These are phyloP conservation scores for Melanotaenia parkinsoni DNA, from an alignment of 2,797 vertebrate species.

Conservation along the genomic window DNA sequence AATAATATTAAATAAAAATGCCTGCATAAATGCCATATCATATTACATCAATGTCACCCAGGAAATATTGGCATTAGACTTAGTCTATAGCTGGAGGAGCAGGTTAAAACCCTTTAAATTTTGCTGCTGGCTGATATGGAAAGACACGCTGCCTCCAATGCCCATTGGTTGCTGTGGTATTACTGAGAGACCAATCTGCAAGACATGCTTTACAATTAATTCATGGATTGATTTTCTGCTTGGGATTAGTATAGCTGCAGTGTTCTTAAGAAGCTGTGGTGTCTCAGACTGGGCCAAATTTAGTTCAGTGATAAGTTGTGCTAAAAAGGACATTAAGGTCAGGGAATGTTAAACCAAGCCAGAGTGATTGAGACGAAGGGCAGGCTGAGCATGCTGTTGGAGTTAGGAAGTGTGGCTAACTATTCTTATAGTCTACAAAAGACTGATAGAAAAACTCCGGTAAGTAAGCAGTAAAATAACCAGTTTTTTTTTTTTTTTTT, in stretches of 20 bases:
- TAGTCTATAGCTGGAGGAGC: constrained; percentile 22
- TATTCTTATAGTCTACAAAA: constrained; percentile 3
- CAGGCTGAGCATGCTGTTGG: constrained; percentile 25
- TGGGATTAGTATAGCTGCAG: constrained; percentile 61
- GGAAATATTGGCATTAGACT: constrained; percentile 24
- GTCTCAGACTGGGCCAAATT: constrained; percentile 49
- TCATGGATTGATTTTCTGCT: constrained; percentile 74
- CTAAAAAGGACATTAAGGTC: constrained; percentile 59
- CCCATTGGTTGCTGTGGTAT: constrained; percentile 36
- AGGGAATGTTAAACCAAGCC: constrained; percentile 41
- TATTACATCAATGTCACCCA: constrained; percentile 16
- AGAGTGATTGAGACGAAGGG: constrained; percentile 28
- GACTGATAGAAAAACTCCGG: constrained; percentile 9
- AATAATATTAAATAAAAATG: not conserved
- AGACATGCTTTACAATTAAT: constrained; percentile 73
- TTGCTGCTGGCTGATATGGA: constrained; percentile 49
- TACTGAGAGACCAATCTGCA: constrained; percentile 65
- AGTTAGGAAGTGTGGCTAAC: constrained; percentile 1
- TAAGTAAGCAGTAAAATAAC: not conserved
- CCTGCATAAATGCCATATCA: not conserved
- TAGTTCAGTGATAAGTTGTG: constrained; percentile 57
- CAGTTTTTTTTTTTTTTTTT: not conserved
- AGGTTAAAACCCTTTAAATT: constrained; percentile 50
- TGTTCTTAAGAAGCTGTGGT: constrained; percentile 50
- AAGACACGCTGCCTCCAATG: constrained; percentile 33